Base-by-base conservation (phyloP, 2,888 invertebrate species). In the Pristionchus arcanus region DNA sequence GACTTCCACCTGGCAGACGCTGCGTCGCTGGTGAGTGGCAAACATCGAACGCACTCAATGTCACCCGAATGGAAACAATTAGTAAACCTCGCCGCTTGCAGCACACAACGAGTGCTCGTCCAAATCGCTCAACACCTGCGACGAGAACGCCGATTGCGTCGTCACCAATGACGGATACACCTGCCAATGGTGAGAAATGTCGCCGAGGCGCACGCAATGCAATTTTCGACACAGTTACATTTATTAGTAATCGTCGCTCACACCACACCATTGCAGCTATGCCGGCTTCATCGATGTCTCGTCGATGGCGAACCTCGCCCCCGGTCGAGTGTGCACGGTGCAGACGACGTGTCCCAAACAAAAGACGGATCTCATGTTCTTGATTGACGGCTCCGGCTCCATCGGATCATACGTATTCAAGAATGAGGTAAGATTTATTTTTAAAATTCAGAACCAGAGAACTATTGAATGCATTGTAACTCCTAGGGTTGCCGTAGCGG, bases 121-220 rank as follows among this genome's bases (percentile, higher is more conserved):
- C 53, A 91, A 91, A 42, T 90, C 93, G 19, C 89, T 94, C 90
- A 93, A 95, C 90, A 94, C 95, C 21, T 95, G 95, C 91, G 95
- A 95, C 89, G 94, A 95, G 84, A 95, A 95, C 90, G 95, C 95
- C 15, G 95, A 95, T 90, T 95, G 95, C 90, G 92, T 95, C 34
- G 94, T 95, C 90, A 92, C 92, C 13, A 93, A 94, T n/a, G 94
- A 94, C 77, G 93, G 95, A 77, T 95, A 95, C 91, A 92, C 94
- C 31, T 95, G 95, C 91, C 94, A 91, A 25, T 89, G 91, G 91
- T 91, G 28, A 90, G 87, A 42, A 66, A 68, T 53, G 28, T 81
- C 81, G 42, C 42, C 21, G 42, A 68, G 19, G 5, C 55, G 25
- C 53, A 71, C 42, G 28, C 37, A 31, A 15, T 71, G 42, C 71